phyloP scores from a whole-genome alignment of 1,140 invertebrate genomes.

The Drosophila grimshawi region DNA sequence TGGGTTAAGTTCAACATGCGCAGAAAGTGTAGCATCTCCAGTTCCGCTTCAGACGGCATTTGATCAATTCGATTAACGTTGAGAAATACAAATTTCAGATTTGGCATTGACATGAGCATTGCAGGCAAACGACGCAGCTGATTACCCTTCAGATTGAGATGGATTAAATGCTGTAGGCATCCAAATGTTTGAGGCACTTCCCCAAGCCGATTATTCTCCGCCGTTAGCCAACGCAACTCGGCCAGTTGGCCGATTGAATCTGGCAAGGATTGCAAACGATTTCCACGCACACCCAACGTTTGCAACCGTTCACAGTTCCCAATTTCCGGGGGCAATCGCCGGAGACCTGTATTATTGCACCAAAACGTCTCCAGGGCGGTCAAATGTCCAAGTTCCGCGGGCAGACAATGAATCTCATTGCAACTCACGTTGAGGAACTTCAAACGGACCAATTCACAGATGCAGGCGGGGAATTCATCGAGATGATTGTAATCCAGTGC shows the following conservation, averaged over 20 bases:
- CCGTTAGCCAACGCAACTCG: slow-evolving; percentile 87
- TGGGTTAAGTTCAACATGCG: slow-evolving; percentile 85
- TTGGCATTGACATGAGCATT: slow-evolving; percentile 84
- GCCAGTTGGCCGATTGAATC: slow-evolving; percentile 85
- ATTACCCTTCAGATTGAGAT: slow-evolving; percentile 87
- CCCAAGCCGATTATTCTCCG: slow-evolving; percentile 86
- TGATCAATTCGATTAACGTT: slow-evolving; percentile 85
- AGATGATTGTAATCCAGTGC: slow-evolving; percentile 89
- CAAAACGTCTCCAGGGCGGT: slow-evolving; percentile 90
- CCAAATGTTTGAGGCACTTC: slow-evolving; percentile 85
- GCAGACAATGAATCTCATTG: slow-evolving; percentile 90
- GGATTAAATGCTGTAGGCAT: slow-evolving; percentile 85
- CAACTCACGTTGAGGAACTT: slow-evolving; percentile 92
- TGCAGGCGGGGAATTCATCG: slow-evolving; percentile 87
- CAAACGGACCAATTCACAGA: slow-evolving; percentile 87
- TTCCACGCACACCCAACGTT: slow-evolving; percentile 87
- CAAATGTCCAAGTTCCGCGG: slow-evolving; percentile 89
- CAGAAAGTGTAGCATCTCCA: slow-evolving; percentile 80
- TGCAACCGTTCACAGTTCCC: slow-evolving; percentile 90
- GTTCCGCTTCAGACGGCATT: slow-evolving; percentile 63
- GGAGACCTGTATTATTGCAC: slow-evolving; percentile 87
- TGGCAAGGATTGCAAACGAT: slow-evolving; percentile 86
- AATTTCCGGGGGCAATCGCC: slow-evolving; percentile 88
- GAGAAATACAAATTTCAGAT: slow-evolving; percentile 86
- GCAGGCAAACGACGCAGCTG: slow-evolving; percentile 85